Percentiles rank a stretch among this genome's conserved stretches.
Evolutionary conservation across 37 sponge, comb jelly and placozoan genomes (phyloP).

Genomic region (Geodia barretti): DNA sequence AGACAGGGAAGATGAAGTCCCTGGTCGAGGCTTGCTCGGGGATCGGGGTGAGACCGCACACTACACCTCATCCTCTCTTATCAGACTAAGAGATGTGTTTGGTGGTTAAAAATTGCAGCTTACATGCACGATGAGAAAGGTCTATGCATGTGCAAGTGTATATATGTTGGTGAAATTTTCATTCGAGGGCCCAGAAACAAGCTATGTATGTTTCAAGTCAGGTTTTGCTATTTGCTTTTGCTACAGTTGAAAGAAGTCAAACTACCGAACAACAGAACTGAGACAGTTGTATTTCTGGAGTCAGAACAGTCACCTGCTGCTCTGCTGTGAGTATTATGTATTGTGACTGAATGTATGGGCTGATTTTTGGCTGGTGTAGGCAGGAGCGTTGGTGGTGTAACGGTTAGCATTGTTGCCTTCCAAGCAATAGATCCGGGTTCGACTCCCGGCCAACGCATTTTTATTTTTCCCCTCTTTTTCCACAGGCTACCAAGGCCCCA

Average conservation of each 20-base stretch:
- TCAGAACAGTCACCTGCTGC: background rate
- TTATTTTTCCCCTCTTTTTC: constrained; percentile 32
- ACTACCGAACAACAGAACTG: constrained; percentile 9
- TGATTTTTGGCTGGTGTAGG: too few species aligned
- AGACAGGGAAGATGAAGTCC: constrained; percentile 1
- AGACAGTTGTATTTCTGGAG: constrained; percentile 22
- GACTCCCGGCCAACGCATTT: constrained; percentile 96
- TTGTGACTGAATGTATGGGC: too few species aligned
- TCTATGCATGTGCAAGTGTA: too few species aligned
- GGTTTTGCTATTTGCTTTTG: background rate
- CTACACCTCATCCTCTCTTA: too few species aligned
- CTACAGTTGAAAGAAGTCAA: constrained; percentile 13
- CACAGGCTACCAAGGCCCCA: background rate
- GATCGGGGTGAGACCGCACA: constrained; percentile 45
- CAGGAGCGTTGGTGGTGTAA: constrained; percentile 93
- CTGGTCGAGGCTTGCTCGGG: constrained; percentile 36
- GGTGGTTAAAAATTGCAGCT: too few species aligned
- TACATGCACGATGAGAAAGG: too few species aligned
- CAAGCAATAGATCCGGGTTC: constrained; percentile 99
- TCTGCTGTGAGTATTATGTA: background rate
- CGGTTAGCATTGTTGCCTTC: constrained; percentile 98
- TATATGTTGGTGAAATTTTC: too few species aligned
- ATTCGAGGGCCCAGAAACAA: too few species aligned
- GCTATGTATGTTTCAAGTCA: background rate
- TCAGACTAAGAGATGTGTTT: too few species aligned